Percentiles rank a stretch among this genome's conserved stretches.
phyloP scores from a whole-genome alignment of 2,888 invertebrate species.

The Aporophyla lueneburgensis region DNA sequence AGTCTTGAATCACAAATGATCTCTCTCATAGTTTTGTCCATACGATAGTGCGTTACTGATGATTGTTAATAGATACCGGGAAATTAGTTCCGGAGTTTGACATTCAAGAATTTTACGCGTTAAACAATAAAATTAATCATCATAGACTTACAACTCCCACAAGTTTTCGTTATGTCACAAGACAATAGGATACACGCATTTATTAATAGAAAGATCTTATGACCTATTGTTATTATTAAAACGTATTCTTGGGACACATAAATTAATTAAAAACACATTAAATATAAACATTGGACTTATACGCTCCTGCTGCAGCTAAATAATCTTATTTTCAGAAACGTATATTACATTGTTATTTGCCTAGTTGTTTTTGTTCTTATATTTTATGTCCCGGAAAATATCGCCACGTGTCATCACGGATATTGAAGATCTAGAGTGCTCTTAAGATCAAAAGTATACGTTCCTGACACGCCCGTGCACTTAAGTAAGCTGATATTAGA shows the following conservation, averaged over 20 bases:
- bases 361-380: constrained; percentile 6
- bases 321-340: constrained; percentile 30
- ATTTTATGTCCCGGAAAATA: constrained; percentile 22
- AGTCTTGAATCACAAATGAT: constrained; percentile 12
- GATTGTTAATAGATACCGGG: not conserved
- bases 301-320: constrained; percentile 27
- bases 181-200: constrained; percentile 32
- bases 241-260: constrained; percentile 53
- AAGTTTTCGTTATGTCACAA: constrained; percentile 17
- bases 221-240: constrained; percentile 50
- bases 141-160: not conserved
- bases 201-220: constrained; percentile 62
- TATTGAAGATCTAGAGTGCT: constrained; percentile 25
- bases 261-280: constrained; percentile 62
- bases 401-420: constrained; percentile 30
- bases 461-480: constrained; percentile 32
- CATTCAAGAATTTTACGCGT: not conserved
- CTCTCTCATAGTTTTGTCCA: not conserved
- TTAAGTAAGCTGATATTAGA: constrained; percentile 16
- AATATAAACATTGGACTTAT: constrained; percentile 32
- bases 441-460: constrained; percentile 22
- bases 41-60: not conserved
- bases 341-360: constrained; percentile 43
- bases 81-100: constrained; percentile 24
- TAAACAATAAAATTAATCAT: not conserved